Evolutionary conservation across 2,888 invertebrate genomes (phyloP).

Genomic region (Dermolepida albohirtum): DNA sequence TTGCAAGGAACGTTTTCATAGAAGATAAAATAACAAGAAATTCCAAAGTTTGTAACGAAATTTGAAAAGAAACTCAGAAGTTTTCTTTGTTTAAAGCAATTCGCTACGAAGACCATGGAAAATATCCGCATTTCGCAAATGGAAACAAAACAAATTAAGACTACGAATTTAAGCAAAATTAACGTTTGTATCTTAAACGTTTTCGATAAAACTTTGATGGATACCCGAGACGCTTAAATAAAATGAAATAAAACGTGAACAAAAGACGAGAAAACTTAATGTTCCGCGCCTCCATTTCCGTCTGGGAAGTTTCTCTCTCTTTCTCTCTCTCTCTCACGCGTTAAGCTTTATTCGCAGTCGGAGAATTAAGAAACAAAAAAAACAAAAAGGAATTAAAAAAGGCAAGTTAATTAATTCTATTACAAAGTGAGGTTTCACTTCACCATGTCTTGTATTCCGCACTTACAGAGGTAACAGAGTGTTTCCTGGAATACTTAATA

Average conservation of each 20-base stretch:
- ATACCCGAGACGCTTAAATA: neutral
- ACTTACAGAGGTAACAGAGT: constrained; percentile 16
- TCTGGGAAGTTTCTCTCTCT: constrained; percentile 10
- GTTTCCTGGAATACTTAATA: constrained; percentile 36
- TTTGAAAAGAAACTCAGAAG: too few relatives aligned
- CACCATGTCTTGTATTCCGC: neutral
- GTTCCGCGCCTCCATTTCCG: neutral
- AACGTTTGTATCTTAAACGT: constrained; percentile 4
- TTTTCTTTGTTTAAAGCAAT: too few relatives aligned
- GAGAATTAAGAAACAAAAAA: constrained; percentile 7
- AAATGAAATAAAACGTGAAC: constrained; percentile 14
- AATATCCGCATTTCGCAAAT: constrained; percentile 8
- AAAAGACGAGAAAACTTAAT: constrained; percentile 16
- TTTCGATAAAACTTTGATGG: constrained; percentile 22
- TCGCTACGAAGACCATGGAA: neutral
- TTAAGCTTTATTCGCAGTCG: neutral
- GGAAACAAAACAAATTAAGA: constrained; percentile 4
- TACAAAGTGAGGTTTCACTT: constrained; percentile 14
- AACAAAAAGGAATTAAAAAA: constrained; percentile 14
- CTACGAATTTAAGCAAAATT: constrained; percentile 22
- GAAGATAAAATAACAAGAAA: too few relatives aligned
- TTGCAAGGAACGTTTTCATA: too few relatives aligned
- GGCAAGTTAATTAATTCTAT: constrained; percentile 34
- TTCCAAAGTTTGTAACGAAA: too few relatives aligned
- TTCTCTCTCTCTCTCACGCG: neutral